These are phyloP conservation scores for Nemoura dubitans DNA, from an alignment of 2,888 invertebrate species.

Conservation along the genomic window DNA sequence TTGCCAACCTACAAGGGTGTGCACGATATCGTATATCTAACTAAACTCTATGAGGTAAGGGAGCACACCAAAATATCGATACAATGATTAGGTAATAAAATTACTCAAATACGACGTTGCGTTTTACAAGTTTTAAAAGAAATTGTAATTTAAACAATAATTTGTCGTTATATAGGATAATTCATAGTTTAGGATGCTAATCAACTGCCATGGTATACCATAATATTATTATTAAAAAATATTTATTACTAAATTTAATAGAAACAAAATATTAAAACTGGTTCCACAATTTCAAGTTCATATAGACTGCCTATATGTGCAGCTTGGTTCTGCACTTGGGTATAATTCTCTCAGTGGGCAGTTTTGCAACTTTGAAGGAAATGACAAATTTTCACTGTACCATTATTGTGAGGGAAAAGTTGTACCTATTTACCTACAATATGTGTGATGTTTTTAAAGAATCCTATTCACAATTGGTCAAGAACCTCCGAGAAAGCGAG, in stretches of 20 bases:
- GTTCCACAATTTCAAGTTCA: background rate
- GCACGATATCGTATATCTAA: conserved; percentile 26
- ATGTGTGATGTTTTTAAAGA: background rate
- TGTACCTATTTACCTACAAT: background rate
- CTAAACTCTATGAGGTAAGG: background rate
- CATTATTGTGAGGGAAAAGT: background rate
- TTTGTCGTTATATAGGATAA: background rate
- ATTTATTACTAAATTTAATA: background rate
- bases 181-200: background rate
- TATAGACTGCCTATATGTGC: background rate
- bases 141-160: background rate
- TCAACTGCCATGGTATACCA: background rate
- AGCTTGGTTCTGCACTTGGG: background rate
- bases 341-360: background rate
- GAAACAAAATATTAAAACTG: background rate
- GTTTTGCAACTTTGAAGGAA: background rate
- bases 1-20: conserved; percentile 42
- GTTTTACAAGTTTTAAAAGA: background rate
- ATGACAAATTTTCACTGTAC: background rate
- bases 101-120: conserved; percentile 9
- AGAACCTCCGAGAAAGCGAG: background rate
- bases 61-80: conserved; percentile 10
- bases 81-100: conserved; percentile 21
- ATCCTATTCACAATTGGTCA: background rate
- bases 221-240: background rate